Percentiles rank a stretch among this genome's conserved stretches.
These are phyloP conservation scores for Suillia variegata DNA, from an alignment of 2,888 invertebrate species.

Conservation along the genomic window DNA sequence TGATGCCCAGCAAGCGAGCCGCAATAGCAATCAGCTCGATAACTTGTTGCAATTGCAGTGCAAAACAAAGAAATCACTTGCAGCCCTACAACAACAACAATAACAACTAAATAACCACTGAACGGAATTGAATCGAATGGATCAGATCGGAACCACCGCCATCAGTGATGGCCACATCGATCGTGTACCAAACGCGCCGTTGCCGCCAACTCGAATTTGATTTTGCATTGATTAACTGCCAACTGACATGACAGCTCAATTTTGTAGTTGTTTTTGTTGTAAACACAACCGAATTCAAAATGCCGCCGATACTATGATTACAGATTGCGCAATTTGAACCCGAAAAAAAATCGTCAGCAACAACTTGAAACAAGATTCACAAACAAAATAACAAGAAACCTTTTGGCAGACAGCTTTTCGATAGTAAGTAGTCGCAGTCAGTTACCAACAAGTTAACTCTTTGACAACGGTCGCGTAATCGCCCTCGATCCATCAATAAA, in stretches of 20 bases:
- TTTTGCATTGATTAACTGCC: constrained; percentile 57
- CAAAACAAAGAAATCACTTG: constrained; percentile 45
- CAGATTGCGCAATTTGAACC: constrained; percentile 48
- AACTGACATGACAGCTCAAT: constrained; percentile 59
- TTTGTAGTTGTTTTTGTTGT: constrained; percentile 30
- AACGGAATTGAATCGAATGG: constrained; percentile 21
- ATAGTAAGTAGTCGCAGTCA: background rate
- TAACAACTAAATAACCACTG: constrained; percentile 12
- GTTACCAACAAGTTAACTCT: constrained; percentile 17
- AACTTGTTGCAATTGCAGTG: constrained; percentile 23
- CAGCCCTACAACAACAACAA: constrained; percentile 43
- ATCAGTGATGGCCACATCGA: constrained; percentile 18
- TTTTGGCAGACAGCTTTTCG: constrained; percentile 31
- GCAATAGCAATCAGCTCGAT: constrained; percentile 25
- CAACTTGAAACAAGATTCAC: constrained; percentile 10
- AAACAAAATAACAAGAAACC: constrained; percentile 21
- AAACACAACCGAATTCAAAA: constrained; percentile 20
- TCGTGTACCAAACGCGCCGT: constrained; percentile 32
- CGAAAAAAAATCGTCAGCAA: constrained; percentile 10
- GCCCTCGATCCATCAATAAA: constrained; percentile 60
- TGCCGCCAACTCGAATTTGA: constrained; percentile 31
- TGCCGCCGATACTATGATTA: constrained; percentile 45
- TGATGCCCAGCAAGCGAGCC: constrained; percentile 4
- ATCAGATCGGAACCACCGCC: background rate
- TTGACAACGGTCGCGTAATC: constrained; percentile 58